A percentile compares a stretch with the other conserved stretches of the same genome.
phyloP scores from a whole-genome alignment of 2,797 vertebrate species.

The Lutjanus argentimaculatus region DNA sequence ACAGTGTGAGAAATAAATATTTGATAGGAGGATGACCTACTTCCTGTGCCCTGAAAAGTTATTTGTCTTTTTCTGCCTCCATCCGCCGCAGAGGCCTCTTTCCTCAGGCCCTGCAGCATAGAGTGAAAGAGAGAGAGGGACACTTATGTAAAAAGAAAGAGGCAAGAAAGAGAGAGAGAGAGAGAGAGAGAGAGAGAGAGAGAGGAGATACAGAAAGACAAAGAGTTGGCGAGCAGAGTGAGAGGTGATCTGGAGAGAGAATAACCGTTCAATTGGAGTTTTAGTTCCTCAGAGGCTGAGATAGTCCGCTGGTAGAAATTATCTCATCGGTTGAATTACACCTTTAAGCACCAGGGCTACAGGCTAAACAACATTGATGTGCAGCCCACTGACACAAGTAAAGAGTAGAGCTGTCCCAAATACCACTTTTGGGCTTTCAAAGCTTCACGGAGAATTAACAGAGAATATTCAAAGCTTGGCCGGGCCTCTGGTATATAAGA shows the following conservation, averaged over 20 bases:
- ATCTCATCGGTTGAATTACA: conserved; percentile 22
- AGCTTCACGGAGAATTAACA: background rate
- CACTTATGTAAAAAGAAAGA: background rate
- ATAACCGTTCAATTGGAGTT: conserved; percentile 16
- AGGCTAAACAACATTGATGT: conserved; percentile 1
- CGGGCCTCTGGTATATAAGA: too few relatives aligned
- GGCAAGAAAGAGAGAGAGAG: background rate
- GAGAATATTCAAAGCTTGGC: background rate
- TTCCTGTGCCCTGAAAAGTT: conserved; percentile 82
- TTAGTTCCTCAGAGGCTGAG: conserved; percentile 32
- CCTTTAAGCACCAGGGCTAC: background rate
- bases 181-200: conserved; percentile 2
- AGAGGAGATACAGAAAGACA: conserved; percentile 4
- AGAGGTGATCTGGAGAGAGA: conserved; percentile 21
- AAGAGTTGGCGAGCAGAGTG: conserved; percentile 28
- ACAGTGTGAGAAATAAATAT: conserved; percentile 80
- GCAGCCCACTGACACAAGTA: background rate
- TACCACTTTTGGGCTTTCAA: too few relatives aligned
- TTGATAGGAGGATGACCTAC: conserved; percentile 84
- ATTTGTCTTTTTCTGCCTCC: conserved; percentile 80
- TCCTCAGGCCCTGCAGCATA: conserved; percentile 56
- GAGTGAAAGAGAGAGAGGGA: conserved; percentile 1
- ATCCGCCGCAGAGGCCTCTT: conserved; percentile 57
- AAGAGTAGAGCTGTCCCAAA: background rate
- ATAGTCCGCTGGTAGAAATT: background rate